These are phyloP conservation scores for Nezara viridula DNA, from an alignment of 2,888 invertebrate species.

Conservation along the genomic window DNA sequence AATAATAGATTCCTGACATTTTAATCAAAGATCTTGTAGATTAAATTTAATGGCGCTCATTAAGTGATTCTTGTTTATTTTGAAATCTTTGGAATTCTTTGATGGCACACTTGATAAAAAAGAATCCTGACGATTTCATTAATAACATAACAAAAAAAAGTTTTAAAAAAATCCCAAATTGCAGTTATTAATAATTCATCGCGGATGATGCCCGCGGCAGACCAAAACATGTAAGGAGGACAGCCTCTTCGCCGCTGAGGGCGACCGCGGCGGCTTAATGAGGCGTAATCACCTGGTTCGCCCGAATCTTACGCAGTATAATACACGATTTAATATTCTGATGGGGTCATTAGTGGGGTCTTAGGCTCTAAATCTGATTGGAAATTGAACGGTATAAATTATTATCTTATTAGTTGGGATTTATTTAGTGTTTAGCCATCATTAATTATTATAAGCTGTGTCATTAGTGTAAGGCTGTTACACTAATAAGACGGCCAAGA, in stretches of 20 bases:
- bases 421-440: constrained; percentile 19
- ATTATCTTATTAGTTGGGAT: constrained; percentile 21
- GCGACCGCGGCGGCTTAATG: neutral
- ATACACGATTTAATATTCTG: neutral
- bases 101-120: constrained; percentile 14
- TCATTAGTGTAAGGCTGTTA: neutral
- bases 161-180: neutral
- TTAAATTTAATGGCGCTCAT: neutral
- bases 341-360: neutral
- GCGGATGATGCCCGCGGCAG: neutral
- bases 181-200: neutral
- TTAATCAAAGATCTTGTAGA: neutral
- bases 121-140: neutral
- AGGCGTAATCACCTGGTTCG: neutral
- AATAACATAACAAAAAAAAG: neutral
- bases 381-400: neutral
- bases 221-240: neutral
- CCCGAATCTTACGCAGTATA: neutral
- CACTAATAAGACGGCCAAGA: neutral
- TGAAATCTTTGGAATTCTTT: neutral
- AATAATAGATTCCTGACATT: neutral
- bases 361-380: neutral
- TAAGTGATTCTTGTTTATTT: neutral
- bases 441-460: constrained; percentile 3
- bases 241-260: neutral